Base-by-base conservation (phyloP, 2,797 vertebrate species). In the Eulemur coronatus region DNA sequence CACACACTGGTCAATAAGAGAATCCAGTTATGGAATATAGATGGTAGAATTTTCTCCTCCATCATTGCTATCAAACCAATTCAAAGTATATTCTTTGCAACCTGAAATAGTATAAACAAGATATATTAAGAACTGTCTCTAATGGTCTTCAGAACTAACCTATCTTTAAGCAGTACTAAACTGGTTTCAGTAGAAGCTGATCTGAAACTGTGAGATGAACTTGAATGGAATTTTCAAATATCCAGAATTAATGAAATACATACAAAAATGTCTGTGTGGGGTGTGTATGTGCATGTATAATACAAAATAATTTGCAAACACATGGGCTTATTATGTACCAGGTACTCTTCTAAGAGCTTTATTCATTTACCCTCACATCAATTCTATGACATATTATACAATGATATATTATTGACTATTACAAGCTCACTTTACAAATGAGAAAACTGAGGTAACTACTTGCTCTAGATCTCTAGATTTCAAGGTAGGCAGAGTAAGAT, bases 111-210 rank as follows among this genome's bases (percentile, higher is more conserved):
- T 93, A 69, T 55, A 69, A 89, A 65, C 5, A 69, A 93, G 67
- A 87, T 30, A 69, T 4, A 89, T 12, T 46, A 78, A 95, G 52
- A 93, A 75, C 20, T 93, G 48, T 72, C 35, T 79, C 70, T 59
- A 61, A 85, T 14, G 26, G 15, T 78, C 67, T 94, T 96, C 33
- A 61, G 30, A 97, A 91, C 33, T 76, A 82, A 92, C 91, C 79
- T 61, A 52, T 43, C 13, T 65, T 65, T 65, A 65, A n/a, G 63
- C n/a, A 65, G 33, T n/a, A 65, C 33, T n/a, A n/a, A 65, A 65
- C n/a, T 94, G 13, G 41, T 50, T 88, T 91, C 84, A 93, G 35
- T 80, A 87, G 84, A 43, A 84, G 10, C 17, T 79, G 73, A 97
- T 73, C 30, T 89, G 57, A 84, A 94, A 69, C 38, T 20, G 35